A percentile compares a stretch with the other conserved stretches of the same genome.
Conservation (phyloP, 2,888 invertebrate species). For the Disparrhopalites patrizii region DNA sequence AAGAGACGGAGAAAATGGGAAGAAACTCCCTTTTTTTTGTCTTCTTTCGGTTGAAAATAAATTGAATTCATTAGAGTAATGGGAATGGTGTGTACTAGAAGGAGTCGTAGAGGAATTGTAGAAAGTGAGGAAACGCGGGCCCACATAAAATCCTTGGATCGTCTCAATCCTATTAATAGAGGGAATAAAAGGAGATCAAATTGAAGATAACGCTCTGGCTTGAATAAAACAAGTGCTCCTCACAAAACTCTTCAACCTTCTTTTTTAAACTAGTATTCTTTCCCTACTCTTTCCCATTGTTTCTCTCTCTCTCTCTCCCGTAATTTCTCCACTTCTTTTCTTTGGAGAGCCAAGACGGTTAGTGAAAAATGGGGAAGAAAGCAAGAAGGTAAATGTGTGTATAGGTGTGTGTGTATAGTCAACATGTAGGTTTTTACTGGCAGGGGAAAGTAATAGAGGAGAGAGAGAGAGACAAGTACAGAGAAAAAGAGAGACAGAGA, state of each 20-base stretch:
- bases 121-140: neutral
- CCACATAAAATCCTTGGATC: neutral
- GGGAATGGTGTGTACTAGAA: too few relatives aligned
- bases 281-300: neutral
- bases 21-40: neutral
- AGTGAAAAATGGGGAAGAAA: neutral
- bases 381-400: neutral
- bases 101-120: too few relatives aligned
- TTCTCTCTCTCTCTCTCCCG: neutral
- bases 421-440: too few relatives aligned
- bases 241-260: too few relatives aligned
- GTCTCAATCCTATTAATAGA: constrained; percentile 5
- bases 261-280: neutral
- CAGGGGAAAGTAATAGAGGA: too few relatives aligned
- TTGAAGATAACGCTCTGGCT: neutral
- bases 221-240: too few relatives aligned
- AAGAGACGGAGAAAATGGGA: neutral
- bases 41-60: neutral
- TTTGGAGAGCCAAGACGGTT: neutral
- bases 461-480: too few relatives aligned
- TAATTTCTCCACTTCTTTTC: neutral
- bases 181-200: neutral
- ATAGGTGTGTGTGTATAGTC: neutral
- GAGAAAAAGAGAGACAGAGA: too few relatives aligned
- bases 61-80: constrained; percentile 5